Percentiles rank a stretch among this genome's conserved stretches.
Conservation (phyloP, 1,140 invertebrate species). For the Micrasema longulum region DNA sequence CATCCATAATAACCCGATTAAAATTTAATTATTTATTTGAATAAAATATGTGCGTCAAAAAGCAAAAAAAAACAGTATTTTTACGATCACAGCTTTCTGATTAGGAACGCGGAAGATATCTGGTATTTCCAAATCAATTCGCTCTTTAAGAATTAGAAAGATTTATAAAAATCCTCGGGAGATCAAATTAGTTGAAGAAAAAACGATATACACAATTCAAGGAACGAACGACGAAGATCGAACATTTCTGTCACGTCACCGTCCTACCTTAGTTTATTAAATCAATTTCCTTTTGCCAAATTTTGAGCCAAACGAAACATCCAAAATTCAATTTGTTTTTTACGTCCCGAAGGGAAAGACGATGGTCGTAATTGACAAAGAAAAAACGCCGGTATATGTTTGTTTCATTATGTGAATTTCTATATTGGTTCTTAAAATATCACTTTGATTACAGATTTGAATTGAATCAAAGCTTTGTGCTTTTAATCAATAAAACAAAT, state of each 20-base stretch:
- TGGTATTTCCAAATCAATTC: not conserved
- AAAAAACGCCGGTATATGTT: slow-evolving; percentile 12
- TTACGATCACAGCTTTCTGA: too few relatives aligned
- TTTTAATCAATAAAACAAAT: too few relatives aligned
- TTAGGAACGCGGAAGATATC: too few relatives aligned
- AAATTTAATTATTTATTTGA: too few relatives aligned
- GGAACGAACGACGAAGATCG: slow-evolving; percentile 15
- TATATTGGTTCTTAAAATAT: slow-evolving; percentile 10
- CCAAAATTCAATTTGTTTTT: slow-evolving; percentile 30
- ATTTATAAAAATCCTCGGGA: not conserved
- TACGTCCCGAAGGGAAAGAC: slow-evolving; percentile 24
- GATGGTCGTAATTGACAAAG: slow-evolving; percentile 36
- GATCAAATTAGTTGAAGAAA: slow-evolving; percentile 17
- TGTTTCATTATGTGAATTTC: slow-evolving; percentile 14
- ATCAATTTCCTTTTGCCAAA: slow-evolving; percentile 41
- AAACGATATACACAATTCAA: slow-evolving; percentile 13
- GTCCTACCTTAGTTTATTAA: slow-evolving; percentile 38
- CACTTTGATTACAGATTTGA: too few relatives aligned
- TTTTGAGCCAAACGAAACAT: slow-evolving; percentile 39
- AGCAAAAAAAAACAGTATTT: too few relatives aligned
- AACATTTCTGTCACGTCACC: slow-evolving; percentile 37
- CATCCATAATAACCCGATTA: too few relatives aligned
- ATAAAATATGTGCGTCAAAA: too few relatives aligned
- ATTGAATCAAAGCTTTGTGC: too few relatives aligned
- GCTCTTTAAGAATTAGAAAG: not conserved